A percentile compares a stretch with the other conserved stretches of the same genome.
Conservation (phyloP, 1,140 invertebrate genomes). For the Atta colombica region DNA sequence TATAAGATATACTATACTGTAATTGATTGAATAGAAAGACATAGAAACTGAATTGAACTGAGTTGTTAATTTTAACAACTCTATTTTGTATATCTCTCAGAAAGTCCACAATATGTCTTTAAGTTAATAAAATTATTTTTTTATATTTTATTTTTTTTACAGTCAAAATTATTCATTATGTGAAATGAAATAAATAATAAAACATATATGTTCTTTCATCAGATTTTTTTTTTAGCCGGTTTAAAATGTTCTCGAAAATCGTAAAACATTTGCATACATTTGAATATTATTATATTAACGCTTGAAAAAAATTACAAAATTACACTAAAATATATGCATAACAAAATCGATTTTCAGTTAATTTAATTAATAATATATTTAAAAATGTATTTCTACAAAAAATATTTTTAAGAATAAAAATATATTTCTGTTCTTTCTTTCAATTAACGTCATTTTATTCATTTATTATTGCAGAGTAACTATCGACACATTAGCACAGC, state of each 20-base stretch:
- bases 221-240: neutral
- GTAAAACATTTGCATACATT: neutral
- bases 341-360: neutral
- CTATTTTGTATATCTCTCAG: too few species aligned
- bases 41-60: too few species aligned
- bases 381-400: neutral
- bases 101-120: too few species aligned
- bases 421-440: neutral
- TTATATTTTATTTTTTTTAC: too few species aligned
- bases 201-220: too few species aligned
- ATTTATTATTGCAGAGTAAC: conserved; percentile 88
- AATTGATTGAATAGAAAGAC: too few species aligned
- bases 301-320: neutral
- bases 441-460: neutral
- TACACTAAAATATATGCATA: too few species aligned
- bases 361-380: conserved; percentile 9
- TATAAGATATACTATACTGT: too few species aligned
- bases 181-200: too few species aligned
- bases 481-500: conserved; percentile 91
- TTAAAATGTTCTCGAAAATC: neutral
- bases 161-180: too few species aligned
- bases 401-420: neutral
- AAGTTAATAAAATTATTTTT: too few species aligned
- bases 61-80: too few species aligned
- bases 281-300: neutral